These are phyloP conservation scores for Drosophila hamatofila DNA, from an alignment of 2,888 invertebrate genomes.

Conservation along the genomic window DNA sequence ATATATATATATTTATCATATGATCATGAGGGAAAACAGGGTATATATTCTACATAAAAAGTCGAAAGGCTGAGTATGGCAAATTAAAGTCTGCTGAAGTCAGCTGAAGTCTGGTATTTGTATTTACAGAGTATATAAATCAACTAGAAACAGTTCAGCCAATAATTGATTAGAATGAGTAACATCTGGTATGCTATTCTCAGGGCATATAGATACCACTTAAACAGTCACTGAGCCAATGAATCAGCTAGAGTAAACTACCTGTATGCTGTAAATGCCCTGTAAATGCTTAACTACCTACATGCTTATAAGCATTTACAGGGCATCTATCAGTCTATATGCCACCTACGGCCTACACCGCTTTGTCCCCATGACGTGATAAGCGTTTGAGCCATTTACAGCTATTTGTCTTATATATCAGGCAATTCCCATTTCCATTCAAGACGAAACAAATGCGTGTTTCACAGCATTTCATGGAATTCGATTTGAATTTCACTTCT, in stretches of 20 bases:
- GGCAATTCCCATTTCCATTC: constrained; percentile 12
- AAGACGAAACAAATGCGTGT: background rate
- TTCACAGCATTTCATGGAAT: constrained; percentile 3
- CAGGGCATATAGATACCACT: background rate
- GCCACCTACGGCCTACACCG: background rate
- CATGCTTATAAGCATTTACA: background rate
- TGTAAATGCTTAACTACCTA: background rate
- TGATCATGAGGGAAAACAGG: background rate
- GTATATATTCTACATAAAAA: background rate
- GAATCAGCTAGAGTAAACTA: background rate
- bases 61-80: too few species aligned
- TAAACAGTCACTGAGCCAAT: background rate
- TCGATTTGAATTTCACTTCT: constrained; percentile 33
- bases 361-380: constrained; percentile 38
- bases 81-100: too few species aligned
- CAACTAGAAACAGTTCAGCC: background rate
- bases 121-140: background rate
- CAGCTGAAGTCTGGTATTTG: background rate
- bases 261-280: background rate
- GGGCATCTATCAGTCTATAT: background rate
- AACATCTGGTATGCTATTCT: background rate
- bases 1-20: background rate
- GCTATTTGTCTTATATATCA: constrained; percentile 44
- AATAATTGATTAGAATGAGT: background rate
- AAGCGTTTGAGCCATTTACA: constrained; percentile 64